Percentiles rank a stretch among this genome's conserved stretches.
Conservation (phyloP, 2,888 invertebrate species). For the Cantharis flavilabris region DNA sequence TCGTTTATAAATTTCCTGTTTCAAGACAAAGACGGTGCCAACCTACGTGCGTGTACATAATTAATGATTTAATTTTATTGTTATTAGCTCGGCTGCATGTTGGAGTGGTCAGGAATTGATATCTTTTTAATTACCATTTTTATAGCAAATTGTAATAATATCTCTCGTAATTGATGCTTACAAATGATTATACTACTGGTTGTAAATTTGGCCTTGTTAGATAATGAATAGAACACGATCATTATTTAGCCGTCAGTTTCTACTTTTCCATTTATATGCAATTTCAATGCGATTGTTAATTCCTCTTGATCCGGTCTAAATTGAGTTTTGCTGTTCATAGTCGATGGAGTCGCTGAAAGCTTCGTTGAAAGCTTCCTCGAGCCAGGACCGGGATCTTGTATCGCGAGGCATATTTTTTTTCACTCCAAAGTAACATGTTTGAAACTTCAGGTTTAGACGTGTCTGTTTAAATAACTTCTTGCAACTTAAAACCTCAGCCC, state of each 20-base stretch:
- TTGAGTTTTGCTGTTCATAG: not conserved
- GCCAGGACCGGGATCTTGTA: not conserved
- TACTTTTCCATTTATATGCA: not conserved
- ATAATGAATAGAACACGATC: not conserved
- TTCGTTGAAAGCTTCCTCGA: not conserved
- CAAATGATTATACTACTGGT: not conserved
- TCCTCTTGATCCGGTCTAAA: not conserved
- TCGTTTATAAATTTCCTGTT: not conserved
- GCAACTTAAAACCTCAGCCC: not conserved
- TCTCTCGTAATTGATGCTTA: not conserved
- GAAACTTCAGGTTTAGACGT: not conserved
- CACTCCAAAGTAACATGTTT: not conserved
- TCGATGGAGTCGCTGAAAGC: not conserved
- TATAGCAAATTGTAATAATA: not conserved
- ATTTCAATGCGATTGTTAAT: not conserved
- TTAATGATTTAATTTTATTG: not conserved
- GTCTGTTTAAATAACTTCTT: slow-evolving; percentile 3
- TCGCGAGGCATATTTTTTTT: not conserved
- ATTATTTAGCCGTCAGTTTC: not conserved
- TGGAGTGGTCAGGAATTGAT: slow-evolving; percentile 39
- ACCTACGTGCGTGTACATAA: slow-evolving; percentile 1
- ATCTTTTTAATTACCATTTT: slow-evolving; percentile 30
- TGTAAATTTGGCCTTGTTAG: slow-evolving; percentile 1
- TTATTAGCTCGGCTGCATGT: slow-evolving; percentile 8
- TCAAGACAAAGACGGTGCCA: not conserved